Evolutionary conservation across 2,888 invertebrate genomes (phyloP).

Genomic region (Zaprionus bogoriensis): DNA sequence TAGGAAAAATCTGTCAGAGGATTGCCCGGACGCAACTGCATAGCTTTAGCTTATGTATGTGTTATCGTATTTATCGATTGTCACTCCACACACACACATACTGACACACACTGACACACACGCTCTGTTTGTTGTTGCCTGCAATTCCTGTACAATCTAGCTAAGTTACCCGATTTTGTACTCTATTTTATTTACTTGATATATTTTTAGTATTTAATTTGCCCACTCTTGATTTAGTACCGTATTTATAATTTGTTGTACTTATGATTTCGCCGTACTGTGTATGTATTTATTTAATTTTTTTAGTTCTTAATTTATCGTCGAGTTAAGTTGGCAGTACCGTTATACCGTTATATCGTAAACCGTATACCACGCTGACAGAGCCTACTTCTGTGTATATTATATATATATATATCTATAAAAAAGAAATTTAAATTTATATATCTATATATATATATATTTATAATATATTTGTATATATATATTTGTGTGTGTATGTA

Average conservation of each 20-base stretch:
- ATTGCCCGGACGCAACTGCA: too few species aligned
- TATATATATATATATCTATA: conserved; percentile 38
- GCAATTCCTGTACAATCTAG: not conserved
- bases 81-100: too few species aligned
- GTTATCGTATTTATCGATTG: conserved; percentile 12
- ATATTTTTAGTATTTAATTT: not conserved
- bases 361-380: too few species aligned
- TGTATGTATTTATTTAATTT: not conserved
- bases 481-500: not conserved
- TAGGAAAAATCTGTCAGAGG: too few species aligned
- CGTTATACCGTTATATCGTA: conserved; percentile 19
- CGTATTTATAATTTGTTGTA: conserved; percentile 3
- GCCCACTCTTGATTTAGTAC: not conserved
- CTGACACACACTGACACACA: too few species aligned
- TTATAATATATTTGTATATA: not conserved
- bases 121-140: not conserved
- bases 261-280: conserved; percentile 12
- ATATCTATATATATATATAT: not conserved
- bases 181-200: not conserved
- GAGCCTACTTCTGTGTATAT: not conserved
- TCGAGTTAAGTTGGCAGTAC: too few species aligned
- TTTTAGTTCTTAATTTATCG: not conserved
- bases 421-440: too few species aligned
- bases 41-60: too few species aligned
- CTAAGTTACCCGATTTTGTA: not conserved